A percentile compares a stretch with the other conserved stretches of the same genome.
Conservation (phyloP, 2,888 invertebrate species). For the Eucera pruinosa region DNA sequence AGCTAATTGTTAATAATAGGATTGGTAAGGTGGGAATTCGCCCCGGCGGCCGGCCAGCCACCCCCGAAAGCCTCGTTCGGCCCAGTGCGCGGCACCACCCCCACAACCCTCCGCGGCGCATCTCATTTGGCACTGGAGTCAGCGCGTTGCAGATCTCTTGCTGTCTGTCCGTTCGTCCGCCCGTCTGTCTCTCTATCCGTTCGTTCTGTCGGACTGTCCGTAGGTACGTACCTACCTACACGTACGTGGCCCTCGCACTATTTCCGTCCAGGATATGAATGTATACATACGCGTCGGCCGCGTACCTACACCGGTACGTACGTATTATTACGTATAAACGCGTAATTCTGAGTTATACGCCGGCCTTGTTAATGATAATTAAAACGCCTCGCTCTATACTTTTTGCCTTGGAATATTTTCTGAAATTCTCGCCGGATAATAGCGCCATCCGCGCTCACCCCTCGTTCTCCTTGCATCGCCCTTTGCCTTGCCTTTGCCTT, state of each 20-base stretch:
- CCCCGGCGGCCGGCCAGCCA: constrained; percentile 67
- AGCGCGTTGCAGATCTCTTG: constrained; percentile 76
- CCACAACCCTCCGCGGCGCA: constrained; percentile 66
- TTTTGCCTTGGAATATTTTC: constrained; percentile 76
- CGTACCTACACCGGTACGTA: constrained; percentile 72
- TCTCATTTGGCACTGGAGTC: constrained; percentile 80
- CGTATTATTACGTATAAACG: constrained; percentile 82
- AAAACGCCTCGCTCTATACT: constrained; percentile 81
- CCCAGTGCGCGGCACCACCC: constrained; percentile 56
- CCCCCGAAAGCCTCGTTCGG: constrained; percentile 68
- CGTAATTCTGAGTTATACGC: constrained; percentile 83
- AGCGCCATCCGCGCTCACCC: constrained; percentile 67
- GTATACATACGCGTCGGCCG: constrained; percentile 56
- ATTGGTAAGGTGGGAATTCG: constrained; percentile 85
- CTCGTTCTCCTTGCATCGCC: constrained; percentile 28
- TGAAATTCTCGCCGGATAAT: constrained; percentile 74
- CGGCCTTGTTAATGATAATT: constrained; percentile 84
- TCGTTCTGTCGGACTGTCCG: constrained; percentile 67
- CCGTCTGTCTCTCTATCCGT: constrained; percentile 65
- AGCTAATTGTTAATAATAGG: constrained; percentile 85
- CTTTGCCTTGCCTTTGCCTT: constrained; percentile 55
- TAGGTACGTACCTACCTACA: constrained; percentile 55
- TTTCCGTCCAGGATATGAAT: constrained; percentile 54
- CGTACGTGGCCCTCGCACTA: constrained; percentile 55
- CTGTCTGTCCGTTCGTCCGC: constrained; percentile 67